Percentiles rank a stretch among this genome's conserved stretches.
Conservation (phyloP, 2,888 invertebrate genomes). For the Tenthredo scrophulariae region DNA sequence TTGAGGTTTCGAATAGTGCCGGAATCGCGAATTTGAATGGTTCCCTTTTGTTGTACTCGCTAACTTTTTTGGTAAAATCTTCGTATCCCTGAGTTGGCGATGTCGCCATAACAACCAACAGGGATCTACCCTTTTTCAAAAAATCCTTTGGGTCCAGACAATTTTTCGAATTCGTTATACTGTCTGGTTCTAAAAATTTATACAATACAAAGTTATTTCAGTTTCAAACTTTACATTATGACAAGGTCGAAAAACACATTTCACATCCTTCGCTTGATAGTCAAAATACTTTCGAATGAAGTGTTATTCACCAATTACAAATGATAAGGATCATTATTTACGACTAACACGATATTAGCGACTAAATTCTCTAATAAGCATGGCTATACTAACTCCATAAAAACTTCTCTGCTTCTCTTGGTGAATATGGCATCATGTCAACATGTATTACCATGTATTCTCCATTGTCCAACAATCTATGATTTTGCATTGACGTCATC, state of each 20-base stretch:
- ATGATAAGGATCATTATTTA: conserved; percentile 21
- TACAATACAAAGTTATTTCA: conserved; percentile 40
- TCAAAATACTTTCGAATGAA: background rate
- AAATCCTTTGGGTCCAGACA: conserved; percentile 84
- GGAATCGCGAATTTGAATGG: conserved; percentile 91
- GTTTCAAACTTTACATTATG: conserved; percentile 33
- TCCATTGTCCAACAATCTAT: conserved; percentile 92
- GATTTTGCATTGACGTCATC: conserved; percentile 94
- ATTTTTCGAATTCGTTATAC: conserved; percentile 80
- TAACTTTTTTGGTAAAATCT: conserved; percentile 89
- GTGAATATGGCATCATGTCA: conserved; percentile 93
- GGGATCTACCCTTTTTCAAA: conserved; percentile 87
- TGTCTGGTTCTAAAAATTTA: conserved; percentile 79
- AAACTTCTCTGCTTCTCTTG: conserved; percentile 88
- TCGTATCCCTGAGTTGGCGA: conserved; percentile 88
- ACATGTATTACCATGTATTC: conserved; percentile 98
- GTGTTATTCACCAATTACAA: conserved; percentile 7
- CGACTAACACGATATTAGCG: conserved; percentile 25
- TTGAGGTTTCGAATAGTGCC: conserved; percentile 79
- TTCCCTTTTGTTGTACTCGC: conserved; percentile 86
- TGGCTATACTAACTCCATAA: conserved; percentile 85
- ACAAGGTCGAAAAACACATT: too few relatives aligned
- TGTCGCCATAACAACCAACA: conserved; percentile 93
- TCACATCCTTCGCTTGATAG: background rate
- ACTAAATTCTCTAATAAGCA: conserved; percentile 54